phyloP scores from a whole-genome alignment of 2,888 invertebrate genomes.

The Nesidiocoris tenuis region DNA sequence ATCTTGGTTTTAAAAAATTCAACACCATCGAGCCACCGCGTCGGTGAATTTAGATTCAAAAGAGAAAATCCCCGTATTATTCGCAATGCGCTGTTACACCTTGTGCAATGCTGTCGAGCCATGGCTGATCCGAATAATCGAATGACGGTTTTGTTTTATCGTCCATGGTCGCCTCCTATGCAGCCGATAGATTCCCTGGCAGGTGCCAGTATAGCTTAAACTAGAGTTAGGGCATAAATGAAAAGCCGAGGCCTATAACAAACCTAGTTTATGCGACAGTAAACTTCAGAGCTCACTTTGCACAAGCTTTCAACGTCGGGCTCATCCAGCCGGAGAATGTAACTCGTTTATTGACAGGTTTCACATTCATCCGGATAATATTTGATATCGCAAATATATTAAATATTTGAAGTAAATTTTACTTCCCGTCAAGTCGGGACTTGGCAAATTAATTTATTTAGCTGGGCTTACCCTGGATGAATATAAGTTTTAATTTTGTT shows the following conservation, averaged over 20 bases:
- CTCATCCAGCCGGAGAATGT: neutral
- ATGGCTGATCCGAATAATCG: neutral
- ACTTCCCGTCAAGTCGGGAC: too few relatives aligned
- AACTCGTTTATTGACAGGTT: neutral
- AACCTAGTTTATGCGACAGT: neutral
- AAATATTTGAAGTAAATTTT: too few relatives aligned
- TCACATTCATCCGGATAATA: neutral
- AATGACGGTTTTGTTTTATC: neutral
- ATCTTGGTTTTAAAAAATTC: too few relatives aligned
- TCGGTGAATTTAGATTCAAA: too few relatives aligned
- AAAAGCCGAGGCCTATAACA: neutral
- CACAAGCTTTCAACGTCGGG: neutral
- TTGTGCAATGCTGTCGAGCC: too few relatives aligned
- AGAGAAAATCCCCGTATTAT: too few relatives aligned
- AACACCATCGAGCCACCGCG: too few relatives aligned
- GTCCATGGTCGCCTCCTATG: neutral
- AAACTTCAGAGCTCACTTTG: neutral
- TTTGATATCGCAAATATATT: too few relatives aligned
- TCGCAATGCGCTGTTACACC: too few relatives aligned
- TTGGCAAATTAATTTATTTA: too few relatives aligned
- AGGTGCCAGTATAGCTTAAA: neutral
- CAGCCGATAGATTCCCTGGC: neutral
- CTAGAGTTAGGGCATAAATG: neutral
- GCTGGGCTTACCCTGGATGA: too few relatives aligned
- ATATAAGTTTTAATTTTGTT: too few relatives aligned